A percentile compares a stretch with the other conserved stretches of the same genome.
These are phyloP conservation scores for Patella depressa DNA, from an alignment of 2,888 invertebrate genomes.

Conservation along the genomic window DNA sequence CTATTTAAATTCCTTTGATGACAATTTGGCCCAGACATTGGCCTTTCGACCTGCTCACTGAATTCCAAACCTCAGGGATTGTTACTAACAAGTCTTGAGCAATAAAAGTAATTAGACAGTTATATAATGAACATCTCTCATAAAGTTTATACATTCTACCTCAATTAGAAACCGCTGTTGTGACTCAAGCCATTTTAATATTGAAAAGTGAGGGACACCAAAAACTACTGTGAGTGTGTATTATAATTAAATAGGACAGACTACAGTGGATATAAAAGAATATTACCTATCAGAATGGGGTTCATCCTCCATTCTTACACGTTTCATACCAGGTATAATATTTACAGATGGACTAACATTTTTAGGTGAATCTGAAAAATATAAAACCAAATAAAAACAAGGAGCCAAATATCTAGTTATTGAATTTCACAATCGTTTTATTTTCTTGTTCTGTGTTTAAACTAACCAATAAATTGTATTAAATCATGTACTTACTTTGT, in stretches of 20 bases:
- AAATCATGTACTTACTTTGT: conserved; percentile 49
- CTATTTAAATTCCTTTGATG: no score
- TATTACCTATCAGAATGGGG: conserved; percentile 40
- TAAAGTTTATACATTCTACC: no score
- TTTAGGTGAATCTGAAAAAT: conserved; percentile 57
- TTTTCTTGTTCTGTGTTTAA: background rate
- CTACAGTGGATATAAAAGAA: conserved; percentile 30
- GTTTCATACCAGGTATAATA: conserved; percentile 43
- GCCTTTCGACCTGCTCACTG: no score
- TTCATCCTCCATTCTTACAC: conserved; percentile 50
- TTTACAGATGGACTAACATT: conserved; percentile 60
- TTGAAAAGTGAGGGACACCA: no score
- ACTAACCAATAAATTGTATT: background rate
- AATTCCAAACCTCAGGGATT: no score
- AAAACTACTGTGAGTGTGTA: no score
- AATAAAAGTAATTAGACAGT: no score
- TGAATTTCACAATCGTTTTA: background rate
- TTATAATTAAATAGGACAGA: background rate
- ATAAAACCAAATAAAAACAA: background rate
- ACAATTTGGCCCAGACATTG: no score
- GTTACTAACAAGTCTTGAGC: no score
- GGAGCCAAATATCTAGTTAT: background rate
- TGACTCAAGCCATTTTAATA: no score
- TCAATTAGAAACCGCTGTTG: no score
- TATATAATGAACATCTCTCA: no score